These are phyloP conservation scores for Rhinolophus ferrumequinum DNA, from an alignment of 2,113 vertebrate genomes.

Conservation along the genomic window DNA sequence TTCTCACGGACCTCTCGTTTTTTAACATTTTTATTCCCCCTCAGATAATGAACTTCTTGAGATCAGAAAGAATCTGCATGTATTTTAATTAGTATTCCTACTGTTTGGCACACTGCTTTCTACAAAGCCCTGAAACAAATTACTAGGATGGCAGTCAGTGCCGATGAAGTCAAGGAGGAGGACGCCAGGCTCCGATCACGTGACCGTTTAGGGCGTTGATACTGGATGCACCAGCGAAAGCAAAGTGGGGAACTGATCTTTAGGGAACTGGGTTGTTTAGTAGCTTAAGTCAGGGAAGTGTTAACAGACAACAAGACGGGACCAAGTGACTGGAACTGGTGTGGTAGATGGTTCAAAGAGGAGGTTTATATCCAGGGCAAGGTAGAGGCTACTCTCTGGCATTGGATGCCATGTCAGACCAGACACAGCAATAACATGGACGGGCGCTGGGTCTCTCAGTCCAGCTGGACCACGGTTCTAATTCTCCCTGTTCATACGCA, in stretches of 20 bases:
- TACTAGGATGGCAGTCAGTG: neutral
- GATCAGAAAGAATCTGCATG: neutral
- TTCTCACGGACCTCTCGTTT: neutral
- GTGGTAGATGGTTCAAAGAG: neutral
- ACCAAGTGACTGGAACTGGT: neutral
- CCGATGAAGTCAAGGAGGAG: neutral
- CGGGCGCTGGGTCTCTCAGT: neutral
- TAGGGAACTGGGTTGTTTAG: neutral
- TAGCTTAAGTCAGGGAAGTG: neutral
- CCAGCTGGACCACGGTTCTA: neutral
- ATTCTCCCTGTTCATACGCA: neutral
- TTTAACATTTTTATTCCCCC: neutral
- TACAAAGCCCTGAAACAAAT: neutral
- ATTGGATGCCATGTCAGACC: neutral
- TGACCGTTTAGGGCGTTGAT: neutral
- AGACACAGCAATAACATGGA: fast-evolving
- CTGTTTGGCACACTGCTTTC: neutral
- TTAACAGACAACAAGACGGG: neutral
- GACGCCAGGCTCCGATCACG: neutral
- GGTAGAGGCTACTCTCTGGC: no score
- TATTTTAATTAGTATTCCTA: neutral
- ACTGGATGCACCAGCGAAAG: neutral
- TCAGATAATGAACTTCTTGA: neutral
- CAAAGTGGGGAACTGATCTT: neutral
- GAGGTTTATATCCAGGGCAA: neutral